Conservation (phyloP, 2,113 vertebrate genomes). For the Gopherus evgoodei region DNA sequence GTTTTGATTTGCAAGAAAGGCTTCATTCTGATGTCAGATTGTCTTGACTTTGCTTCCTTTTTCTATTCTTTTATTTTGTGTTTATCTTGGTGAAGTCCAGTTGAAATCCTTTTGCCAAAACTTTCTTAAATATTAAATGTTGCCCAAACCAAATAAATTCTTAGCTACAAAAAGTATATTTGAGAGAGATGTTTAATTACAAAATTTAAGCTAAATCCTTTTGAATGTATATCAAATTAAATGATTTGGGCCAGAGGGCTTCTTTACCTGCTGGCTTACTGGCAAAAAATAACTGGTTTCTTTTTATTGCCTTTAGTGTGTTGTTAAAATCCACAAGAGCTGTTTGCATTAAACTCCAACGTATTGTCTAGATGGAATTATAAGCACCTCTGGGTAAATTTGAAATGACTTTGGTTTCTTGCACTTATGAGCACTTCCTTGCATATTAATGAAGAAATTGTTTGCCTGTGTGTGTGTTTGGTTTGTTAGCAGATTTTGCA, state of each 20-base stretch:
- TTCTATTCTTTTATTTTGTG: conserved; percentile 10
- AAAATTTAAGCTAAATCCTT: not conserved
- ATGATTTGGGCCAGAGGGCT: not conserved
- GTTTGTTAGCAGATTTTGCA: not conserved
- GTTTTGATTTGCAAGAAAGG: not conserved
- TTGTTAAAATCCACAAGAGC: conserved; percentile 3
- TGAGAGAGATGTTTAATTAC: not conserved
- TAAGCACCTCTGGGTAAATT: not conserved
- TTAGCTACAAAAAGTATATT: not conserved
- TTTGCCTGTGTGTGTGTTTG: not conserved
- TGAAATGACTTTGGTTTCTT: conserved; percentile 22
- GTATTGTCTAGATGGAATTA: conserved; percentile 14
- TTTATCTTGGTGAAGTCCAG: not conserved
- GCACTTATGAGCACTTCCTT: not conserved
- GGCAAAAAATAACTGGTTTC: not conserved
- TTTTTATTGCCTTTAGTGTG: not conserved
- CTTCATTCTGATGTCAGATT: conserved; percentile 6
- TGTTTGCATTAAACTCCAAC: conserved; percentile 18
- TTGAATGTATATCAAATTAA: not conserved
- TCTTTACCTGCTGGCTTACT: not conserved
- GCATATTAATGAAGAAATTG: not conserved
- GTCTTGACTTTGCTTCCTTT: not conserved
- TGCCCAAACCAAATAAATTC: not conserved
- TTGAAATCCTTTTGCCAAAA: conserved; percentile 4
- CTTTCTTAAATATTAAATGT: conserved; percentile 15